Base-by-base conservation (phyloP, 92 coral and sea anemone species). In the Zoanthus sansibaricus region DNA sequence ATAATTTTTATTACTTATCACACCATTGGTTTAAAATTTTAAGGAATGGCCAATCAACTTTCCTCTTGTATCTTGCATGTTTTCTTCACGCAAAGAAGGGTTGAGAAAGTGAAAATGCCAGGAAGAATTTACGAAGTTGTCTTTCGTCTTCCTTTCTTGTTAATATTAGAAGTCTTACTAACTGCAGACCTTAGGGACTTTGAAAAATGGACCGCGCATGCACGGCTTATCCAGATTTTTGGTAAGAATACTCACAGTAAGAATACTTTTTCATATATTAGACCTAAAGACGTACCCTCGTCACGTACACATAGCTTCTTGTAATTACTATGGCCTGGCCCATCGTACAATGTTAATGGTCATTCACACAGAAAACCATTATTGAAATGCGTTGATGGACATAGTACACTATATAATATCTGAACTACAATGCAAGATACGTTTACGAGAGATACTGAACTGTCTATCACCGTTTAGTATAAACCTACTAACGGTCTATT, bases 61-160 rank as follows among this genome's bases (percentile, higher is more conserved):
- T 11, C 17, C 52, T 66, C 72, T 88, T 82, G 31, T 33, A 87
- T 61, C 17, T 46, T 9, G 13, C 58, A n/a, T 58, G 12, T 44
- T 48, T 46, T 42, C 21, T 21, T 18, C 30, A 25, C 21, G 56
- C 70, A 51, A 52, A 56, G 75, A 45, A 17, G 71, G 83, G 32
- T 3, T 56, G 42, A 56, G 44, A 32, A 25, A 8, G 30, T 30
- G 15, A 92, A 80, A 74, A 96, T 96, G 98, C 93, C 96, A 69
- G 92, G 88, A 61, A 91, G 87, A 82, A 87, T 64, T 12, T 83
- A 90, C 15, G 96, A 95, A 75, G 89, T 95, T 76, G 55, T 92
- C 7, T 89, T 95, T 72, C 95, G 99, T 72, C 83, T 96, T 64
- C 99, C 99, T 45, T 95, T 96, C 83, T 95, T 95, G 52, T 78